phyloP scores from a whole-genome alignment of 2,797 vertebrate species.

The Sandelia bainsii region DNA sequence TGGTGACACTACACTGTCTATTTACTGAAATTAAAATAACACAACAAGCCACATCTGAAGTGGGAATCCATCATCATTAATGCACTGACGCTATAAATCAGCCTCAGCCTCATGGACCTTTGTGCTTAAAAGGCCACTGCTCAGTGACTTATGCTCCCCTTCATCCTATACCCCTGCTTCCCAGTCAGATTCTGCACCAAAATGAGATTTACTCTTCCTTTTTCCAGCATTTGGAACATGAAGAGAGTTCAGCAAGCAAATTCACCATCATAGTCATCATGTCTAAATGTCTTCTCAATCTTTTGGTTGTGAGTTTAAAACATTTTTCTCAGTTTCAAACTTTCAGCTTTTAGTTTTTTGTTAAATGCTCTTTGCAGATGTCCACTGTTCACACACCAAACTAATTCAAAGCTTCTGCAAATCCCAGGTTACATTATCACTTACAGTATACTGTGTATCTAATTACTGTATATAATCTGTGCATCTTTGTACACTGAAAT shows the following conservation, averaged over 20 bases:
- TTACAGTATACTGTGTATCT: not conserved
- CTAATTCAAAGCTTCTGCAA: conserved; percentile 8
- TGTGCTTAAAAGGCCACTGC: conserved; percentile 47
- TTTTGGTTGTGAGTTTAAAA: not conserved
- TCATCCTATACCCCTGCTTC: not conserved
- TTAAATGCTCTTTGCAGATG: not conserved
- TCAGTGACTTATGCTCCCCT: conserved; percentile 45
- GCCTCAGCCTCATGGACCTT: conserved; percentile 45
- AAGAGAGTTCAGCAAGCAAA: not conserved
- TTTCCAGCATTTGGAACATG: not conserved
- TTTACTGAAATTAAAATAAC: conserved; percentile 16
- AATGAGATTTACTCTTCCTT: not conserved
- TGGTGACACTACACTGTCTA: not conserved
- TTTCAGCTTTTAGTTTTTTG: not conserved
- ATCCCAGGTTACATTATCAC: not conserved
- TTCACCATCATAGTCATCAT: not conserved
- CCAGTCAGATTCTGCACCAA: not conserved
- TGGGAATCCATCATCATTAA: no score
- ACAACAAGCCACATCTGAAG: conserved; percentile 2
- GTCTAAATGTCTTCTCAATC: not conserved
- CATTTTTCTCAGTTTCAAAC: not conserved
- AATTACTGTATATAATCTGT: not conserved
- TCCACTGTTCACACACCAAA: not conserved
- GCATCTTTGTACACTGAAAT: not conserved
- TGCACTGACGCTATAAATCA: no score